A percentile compares a stretch with the other conserved stretches of the same genome.
phyloP scores from a whole-genome alignment of 2,113 vertebrate genomes.

The Ammospiza nelsoni region DNA sequence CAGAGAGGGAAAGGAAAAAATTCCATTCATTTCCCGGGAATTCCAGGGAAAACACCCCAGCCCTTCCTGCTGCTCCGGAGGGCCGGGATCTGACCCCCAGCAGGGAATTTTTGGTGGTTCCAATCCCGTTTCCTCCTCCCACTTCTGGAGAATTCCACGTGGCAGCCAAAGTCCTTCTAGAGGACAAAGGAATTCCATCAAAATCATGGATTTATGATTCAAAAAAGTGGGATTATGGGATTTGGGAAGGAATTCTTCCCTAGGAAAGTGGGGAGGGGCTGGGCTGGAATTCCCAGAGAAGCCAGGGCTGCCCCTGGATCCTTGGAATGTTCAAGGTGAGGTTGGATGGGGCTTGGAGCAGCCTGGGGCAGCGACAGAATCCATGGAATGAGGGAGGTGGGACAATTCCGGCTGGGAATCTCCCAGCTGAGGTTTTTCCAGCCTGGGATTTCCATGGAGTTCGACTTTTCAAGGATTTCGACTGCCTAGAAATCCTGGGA shows the following conservation, averaged over 20 bases:
- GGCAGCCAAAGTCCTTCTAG: neutral
- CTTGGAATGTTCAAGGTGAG: neutral
- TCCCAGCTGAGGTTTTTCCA: neutral
- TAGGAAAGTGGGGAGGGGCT: neutral
- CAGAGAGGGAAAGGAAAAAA: slow-evolving; percentile 42
- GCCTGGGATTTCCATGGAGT: neutral
- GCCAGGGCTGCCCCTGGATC: neutral
- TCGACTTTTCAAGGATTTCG: neutral
- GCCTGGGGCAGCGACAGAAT: neutral
- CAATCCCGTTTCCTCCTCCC: neutral
- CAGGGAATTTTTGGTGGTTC: neutral
- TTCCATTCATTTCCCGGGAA: neutral
- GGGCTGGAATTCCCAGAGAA: neutral
- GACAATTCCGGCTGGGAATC: neutral
- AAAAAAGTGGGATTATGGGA: neutral
- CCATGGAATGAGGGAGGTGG: neutral
- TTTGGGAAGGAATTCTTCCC: neutral
- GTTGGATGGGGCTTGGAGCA: neutral
- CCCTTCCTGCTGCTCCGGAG: neutral
- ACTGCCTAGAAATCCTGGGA: neutral
- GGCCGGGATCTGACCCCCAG: fast-evolving
- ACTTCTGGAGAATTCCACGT: fast-evolving
- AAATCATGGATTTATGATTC: fast-evolving
- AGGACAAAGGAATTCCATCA: neutral
- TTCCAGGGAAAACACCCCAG: neutral